Evolutionary conservation across 2,888 invertebrate species (phyloP).

Genomic region (Lysandra bellargus): DNA sequence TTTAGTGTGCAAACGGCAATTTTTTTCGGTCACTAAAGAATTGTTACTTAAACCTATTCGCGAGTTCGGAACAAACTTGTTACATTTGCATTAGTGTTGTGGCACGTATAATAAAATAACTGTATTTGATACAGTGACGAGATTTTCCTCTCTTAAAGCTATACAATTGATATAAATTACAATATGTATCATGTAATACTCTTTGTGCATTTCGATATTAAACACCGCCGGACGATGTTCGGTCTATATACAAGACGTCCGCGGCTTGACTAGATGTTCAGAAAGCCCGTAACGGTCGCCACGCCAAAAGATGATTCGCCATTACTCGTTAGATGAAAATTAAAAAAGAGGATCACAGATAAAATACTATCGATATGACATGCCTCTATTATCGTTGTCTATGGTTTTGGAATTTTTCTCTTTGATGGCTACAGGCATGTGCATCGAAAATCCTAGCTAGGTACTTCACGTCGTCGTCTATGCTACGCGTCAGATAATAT

Average conservation of each 20-base stretch:
- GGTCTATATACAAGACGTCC: conserved; percentile 42
- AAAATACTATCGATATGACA: conserved; percentile 17
- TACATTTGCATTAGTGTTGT: conserved; percentile 53
- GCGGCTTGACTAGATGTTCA: conserved; percentile 44
- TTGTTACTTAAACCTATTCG: conserved; percentile 31
- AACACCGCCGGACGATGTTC: conserved; percentile 16
- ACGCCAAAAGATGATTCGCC: conserved; percentile 31
- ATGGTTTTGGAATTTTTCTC: neutral
- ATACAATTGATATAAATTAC: conserved; percentile 64
- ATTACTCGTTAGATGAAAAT: conserved; percentile 18
- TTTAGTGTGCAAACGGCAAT: neutral
- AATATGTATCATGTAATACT: conserved; percentile 72
- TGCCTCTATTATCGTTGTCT: neutral
- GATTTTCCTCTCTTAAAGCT: conserved; percentile 71
- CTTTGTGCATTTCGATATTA: conserved; percentile 64
- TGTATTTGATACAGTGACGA: conserved; percentile 73
- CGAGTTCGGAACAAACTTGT: conserved; percentile 37
- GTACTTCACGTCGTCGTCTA: conserved; percentile 21
- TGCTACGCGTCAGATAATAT: conserved; percentile 20
- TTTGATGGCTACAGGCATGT: neutral
- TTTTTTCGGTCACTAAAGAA: conserved; percentile 26
- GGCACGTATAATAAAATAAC: conserved; percentile 62
- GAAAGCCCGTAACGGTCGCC: conserved; percentile 32
- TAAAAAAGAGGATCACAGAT: conserved; percentile 28
- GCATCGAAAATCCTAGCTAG: neutral